Percentiles rank a stretch among this genome's conserved stretches.
Conservation (phyloP, 1,140 invertebrate genomes). For the Hylaeus anthracinus region DNA sequence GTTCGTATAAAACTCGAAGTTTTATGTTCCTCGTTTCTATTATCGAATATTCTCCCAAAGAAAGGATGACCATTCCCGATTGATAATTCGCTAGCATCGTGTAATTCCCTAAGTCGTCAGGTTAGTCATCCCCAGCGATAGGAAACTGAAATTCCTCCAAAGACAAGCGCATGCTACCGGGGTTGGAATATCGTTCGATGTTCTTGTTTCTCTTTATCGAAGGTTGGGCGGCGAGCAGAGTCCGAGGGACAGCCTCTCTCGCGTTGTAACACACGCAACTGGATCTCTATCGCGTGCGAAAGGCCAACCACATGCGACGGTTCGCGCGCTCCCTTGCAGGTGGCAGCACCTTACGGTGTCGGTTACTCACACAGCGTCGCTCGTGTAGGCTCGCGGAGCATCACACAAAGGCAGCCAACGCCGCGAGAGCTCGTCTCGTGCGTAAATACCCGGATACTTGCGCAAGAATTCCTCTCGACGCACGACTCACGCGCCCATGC, state of each 20-base stretch:
- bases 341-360: slow-evolving; percentile 60
- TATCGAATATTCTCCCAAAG: too few species aligned
- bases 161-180: too few species aligned
- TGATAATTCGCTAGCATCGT: background rate
- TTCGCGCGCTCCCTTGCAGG: slow-evolving; percentile 53
- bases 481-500: slow-evolving; percentile 28
- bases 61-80: too few species aligned
- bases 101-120: too few species aligned
- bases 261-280: slow-evolving; percentile 47
- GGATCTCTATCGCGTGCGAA: slow-evolving; percentile 58
- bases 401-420: background rate
- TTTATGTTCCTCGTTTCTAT: too few species aligned
- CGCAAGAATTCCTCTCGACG: slow-evolving; percentile 54
- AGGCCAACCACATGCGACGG: slow-evolving; percentile 49
- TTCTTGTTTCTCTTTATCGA: background rate
- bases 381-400: background rate
- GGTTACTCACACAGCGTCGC: background rate
- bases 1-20: too few species aligned
- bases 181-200: background rate
- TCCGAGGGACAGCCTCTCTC: slow-evolving; percentile 21
- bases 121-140: too few species aligned
- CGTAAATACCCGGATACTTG: slow-evolving; percentile 52
- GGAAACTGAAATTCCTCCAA: background rate
- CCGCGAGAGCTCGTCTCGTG: slow-evolving; percentile 41
- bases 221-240: background rate